Evolutionary conservation across 2,797 vertebrate species (phyloP), one percentile per base, ranked within the genome.

Genomic region (Diglossa cyanea): DNA sequence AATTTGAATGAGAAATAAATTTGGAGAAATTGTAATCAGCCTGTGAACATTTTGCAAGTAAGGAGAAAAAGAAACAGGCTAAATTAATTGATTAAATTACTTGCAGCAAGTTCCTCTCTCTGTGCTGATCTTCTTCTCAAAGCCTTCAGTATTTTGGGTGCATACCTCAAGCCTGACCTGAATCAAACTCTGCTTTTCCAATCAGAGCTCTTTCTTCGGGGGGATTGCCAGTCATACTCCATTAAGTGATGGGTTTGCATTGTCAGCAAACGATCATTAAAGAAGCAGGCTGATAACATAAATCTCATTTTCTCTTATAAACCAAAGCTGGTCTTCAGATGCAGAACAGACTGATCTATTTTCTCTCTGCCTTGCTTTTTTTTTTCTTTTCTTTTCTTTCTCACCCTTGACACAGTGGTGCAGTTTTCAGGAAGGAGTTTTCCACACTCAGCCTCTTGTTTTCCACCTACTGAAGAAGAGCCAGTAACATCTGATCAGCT

Each of bases 1-100:
- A 88, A 93, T 94, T 70, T 95, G 87, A 96, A 91, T 94, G 93
- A 90, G 71, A 94, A 95, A 90, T 83, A 93, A 53, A 94, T 88
- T 75, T 90, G 55, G 26, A 91, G 91, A 91, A 94, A 84, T 53
- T 66, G 54, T 84, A 95, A 92, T 94, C 93, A 94, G 72, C 47
- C 37, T 72, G 21, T 63, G 85, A 95, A 73, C 15, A 62, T 89
- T 91, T 89, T 88, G 73, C 82, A 91, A 93, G 82, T 39, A 89
- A 72, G 71, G 20, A 65, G 21, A 92, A 91, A 74, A 93, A 93
- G 75, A 83, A 95, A 86, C 6, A 23, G 40, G 28, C 54, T 80
- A 70, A 88, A 90, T 74, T 81, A 95, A 86, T 93, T 86, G 45
- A 94, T 91, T 88, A 73, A 91, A 88, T 86, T 94, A 78, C 84